These are phyloP conservation scores for Herpetotheres cachinnans DNA, from an alignment of 2,113 vertebrate genomes.

Conservation along the genomic window DNA sequence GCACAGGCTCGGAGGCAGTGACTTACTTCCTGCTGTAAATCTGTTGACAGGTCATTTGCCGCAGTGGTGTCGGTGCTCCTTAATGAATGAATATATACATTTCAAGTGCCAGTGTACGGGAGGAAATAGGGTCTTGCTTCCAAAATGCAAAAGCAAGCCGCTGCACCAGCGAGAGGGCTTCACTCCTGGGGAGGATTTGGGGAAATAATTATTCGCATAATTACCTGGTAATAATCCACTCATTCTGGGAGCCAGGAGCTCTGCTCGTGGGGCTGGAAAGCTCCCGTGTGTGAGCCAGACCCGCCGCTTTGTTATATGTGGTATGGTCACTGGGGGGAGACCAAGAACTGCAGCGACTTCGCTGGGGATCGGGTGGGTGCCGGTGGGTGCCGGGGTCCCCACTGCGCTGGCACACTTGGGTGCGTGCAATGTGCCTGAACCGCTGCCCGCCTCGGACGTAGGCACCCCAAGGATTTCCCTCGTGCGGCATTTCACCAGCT, in stretches of 20 bases:
- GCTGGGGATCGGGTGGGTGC: not conserved
- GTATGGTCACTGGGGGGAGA: constrained; percentile 61
- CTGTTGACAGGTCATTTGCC: constrained; percentile 67
- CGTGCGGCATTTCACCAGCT: fast-evolving
- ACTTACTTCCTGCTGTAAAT: constrained; percentile 68
- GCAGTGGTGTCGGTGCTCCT: constrained; percentile 1
- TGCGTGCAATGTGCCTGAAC: fast-evolving
- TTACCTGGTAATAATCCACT: not conserved
- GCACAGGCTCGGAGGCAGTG: constrained; percentile 53
- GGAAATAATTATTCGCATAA: not conserved
- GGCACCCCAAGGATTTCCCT: not conserved
- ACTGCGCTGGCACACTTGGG: fast-evolving
- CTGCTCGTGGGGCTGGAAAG: not conserved
- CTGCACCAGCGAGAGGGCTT: not conserved
- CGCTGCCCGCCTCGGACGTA: fast-evolving
- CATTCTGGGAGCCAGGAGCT: not conserved
- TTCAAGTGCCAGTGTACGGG: not conserved
- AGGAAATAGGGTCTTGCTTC: constrained; percentile 39
- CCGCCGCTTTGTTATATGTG: not conserved
- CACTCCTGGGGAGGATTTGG: not conserved
- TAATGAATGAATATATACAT: constrained; percentile 62
- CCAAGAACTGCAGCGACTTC: not conserved
- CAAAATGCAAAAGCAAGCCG: constrained; percentile 40
- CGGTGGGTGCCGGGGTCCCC: not conserved
- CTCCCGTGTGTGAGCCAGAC: not conserved